Evolutionary conservation across 2,797 vertebrate species (phyloP), one percentile per base, ranked within the genome.

Genomic region (Gadopsis marmoratus): DNA sequence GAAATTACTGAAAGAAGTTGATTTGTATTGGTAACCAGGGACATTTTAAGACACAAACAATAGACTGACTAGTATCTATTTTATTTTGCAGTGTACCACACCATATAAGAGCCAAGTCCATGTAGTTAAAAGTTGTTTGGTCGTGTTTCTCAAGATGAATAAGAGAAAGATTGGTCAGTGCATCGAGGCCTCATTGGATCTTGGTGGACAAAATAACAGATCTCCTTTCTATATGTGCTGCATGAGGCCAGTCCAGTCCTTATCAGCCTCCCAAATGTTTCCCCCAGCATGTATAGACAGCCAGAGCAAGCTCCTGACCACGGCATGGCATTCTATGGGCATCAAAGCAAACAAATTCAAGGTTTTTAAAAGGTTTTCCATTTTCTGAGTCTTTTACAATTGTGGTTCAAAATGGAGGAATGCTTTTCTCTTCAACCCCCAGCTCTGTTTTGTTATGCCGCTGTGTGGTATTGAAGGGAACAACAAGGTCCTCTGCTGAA

Each of bases 181-280:
- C 41, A 75, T 70, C 56, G 50, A 54, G 58, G 13, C 13, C 23
- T 64, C 48, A 59, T 47, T 76, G 53, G 71, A 77, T 67, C 43
- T 37, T 60, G 63, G 26, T 26, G 56, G 35, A 48, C 53, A 23
- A 76, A 67, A 37, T n/a, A 79, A 78, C 58, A 53, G 55, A 81
- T 75, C 54, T 69, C 74, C 47, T 72, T 83, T 39, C 84, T 66
- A 31, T 17, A 71, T 77, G 45, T 77, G 53, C 63, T 73, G 77
- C 80, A 89, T 69, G 56, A 86, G 74, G 80, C 60, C 76, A 55
- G 70, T 78, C 64, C 31, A 26, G 68, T 76, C 29, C 51, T 89
- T 83, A 91, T 88, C 90, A 89, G 82, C 71, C 71, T 81, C 78
- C 85, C 80, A 51, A 58, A 64, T 59, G 80, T 69, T 86, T 63